These are phyloP conservation scores for Alentia gelatinosa DNA, from an alignment of 2,888 invertebrate genomes.

Conservation along the genomic window DNA sequence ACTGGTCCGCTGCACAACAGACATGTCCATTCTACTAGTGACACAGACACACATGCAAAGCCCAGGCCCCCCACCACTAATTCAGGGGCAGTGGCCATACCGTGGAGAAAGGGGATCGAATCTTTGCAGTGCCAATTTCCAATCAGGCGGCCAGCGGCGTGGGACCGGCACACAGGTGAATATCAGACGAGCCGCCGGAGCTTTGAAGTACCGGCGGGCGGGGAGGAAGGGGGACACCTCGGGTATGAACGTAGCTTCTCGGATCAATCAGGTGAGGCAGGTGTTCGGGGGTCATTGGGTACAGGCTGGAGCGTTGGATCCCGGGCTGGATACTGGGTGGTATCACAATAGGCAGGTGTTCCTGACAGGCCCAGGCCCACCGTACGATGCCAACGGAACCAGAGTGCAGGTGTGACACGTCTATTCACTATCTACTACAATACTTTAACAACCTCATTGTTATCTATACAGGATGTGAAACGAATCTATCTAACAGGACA, in stretches of 20 bases:
- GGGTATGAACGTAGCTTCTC: background rate
- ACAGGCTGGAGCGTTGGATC: background rate
- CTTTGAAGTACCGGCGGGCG: constrained; percentile 4
- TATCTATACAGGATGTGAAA: too few species aligned
- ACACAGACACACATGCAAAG: background rate
- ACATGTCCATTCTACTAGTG: background rate
- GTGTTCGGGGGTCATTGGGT: background rate
- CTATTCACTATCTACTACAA: too few species aligned
- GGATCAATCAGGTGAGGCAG: constrained; percentile 21
- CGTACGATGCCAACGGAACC: too few species aligned
- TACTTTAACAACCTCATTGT: too few species aligned
- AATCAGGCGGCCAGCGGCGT: background rate
- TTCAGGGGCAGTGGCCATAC: background rate
- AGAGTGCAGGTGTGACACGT: too few species aligned
- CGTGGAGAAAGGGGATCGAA: background rate
- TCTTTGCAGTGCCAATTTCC: background rate
- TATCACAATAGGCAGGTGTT: too few species aligned
- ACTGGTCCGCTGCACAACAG: too few species aligned
- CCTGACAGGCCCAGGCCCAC: too few species aligned
- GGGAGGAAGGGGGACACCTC: background rate
- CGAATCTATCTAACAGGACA: too few species aligned
- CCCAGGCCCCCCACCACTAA: background rate
- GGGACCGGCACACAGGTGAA: background rate
- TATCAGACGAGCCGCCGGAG: background rate
- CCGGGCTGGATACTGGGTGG: too few species aligned